These are phyloP conservation scores for Priocnemis perturbator DNA, from an alignment of 2,888 invertebrate genomes.

Conservation along the genomic window DNA sequence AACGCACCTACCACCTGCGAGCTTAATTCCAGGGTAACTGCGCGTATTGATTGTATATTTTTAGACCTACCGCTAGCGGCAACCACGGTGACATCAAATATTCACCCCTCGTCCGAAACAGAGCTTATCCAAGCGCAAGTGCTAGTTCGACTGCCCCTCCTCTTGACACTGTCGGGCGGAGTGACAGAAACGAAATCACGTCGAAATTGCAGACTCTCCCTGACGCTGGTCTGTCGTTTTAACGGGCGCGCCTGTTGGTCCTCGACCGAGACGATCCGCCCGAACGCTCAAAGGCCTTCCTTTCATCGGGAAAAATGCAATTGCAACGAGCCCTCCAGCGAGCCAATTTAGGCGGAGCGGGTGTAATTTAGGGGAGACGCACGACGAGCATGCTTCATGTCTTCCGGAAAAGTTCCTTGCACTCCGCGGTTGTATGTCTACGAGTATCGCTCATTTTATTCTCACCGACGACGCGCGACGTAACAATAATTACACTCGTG, in stretches of 20 bases:
- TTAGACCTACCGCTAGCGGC: conserved; percentile 53
- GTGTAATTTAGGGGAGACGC: too few species aligned
- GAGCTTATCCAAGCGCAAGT: conserved; percentile 18
- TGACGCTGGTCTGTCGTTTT: neutral
- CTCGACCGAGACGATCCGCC: neutral
- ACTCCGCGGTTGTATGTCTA: too few species aligned
- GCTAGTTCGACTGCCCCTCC: neutral
- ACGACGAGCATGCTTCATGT: too few species aligned
- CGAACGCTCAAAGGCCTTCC: neutral
- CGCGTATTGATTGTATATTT: conserved; percentile 58
- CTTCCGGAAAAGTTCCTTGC: too few species aligned
- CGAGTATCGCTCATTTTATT: neutral
- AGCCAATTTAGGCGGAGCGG: too few species aligned
- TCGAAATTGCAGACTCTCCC: too few species aligned
- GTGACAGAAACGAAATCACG: too few species aligned
- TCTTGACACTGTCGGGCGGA: neutral
- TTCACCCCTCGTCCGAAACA: conserved; percentile 54
- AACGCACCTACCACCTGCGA: conserved; percentile 20
- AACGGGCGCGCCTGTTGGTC: neutral
- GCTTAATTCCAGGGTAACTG: conserved; percentile 30
- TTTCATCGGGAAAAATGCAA: conserved; percentile 4
- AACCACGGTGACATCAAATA: conserved; percentile 51
- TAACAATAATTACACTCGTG: too few species aligned
- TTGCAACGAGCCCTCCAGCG: neutral
- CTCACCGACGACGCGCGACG: neutral